A percentile compares a stretch with the other conserved stretches of the same genome.
phyloP scores from a whole-genome alignment of 2,113 vertebrate species.

The Rutilus rutilus region DNA sequence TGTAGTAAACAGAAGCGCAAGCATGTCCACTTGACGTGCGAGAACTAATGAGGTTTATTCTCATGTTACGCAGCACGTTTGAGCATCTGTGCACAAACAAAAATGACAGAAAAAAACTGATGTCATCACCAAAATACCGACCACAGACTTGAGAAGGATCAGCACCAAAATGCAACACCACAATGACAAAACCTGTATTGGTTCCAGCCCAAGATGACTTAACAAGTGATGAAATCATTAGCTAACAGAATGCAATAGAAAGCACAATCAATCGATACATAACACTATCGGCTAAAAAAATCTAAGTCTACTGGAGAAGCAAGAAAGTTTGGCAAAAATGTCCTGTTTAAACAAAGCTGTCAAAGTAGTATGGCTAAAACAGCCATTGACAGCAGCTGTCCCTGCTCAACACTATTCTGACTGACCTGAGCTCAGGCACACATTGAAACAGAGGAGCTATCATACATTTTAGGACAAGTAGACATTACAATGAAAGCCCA shows the following conservation, averaged over 20 bases:
- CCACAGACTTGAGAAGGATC: neutral
- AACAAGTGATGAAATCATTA: constrained; percentile 39
- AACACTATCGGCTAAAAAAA: neutral
- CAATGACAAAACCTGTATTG: constrained; percentile 50
- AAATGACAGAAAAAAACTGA: neutral
- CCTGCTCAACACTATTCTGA: neutral
- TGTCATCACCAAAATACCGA: neutral
- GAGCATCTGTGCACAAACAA: neutral
- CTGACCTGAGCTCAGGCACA: neutral
- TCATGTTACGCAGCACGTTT: no score
- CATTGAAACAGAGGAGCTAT: neutral
- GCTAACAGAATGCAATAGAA: constrained; percentile 22
- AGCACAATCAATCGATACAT: neutral
- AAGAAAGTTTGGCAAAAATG: neutral
- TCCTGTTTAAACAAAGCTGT: neutral
- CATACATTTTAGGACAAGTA: constrained; percentile 24
- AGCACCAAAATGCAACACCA: constrained; percentile 56
- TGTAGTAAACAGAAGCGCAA: no score
- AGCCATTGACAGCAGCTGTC: neutral
- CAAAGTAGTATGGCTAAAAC: neutral
- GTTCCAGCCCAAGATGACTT: constrained; percentile 16
- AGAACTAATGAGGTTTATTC: no score
- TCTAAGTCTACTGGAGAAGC: neutral
- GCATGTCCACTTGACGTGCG: no score
- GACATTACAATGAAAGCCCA: neutral